phyloP scores from a whole-genome alignment of 2,797 vertebrate species.

The Darevskia nairensis region DNA sequence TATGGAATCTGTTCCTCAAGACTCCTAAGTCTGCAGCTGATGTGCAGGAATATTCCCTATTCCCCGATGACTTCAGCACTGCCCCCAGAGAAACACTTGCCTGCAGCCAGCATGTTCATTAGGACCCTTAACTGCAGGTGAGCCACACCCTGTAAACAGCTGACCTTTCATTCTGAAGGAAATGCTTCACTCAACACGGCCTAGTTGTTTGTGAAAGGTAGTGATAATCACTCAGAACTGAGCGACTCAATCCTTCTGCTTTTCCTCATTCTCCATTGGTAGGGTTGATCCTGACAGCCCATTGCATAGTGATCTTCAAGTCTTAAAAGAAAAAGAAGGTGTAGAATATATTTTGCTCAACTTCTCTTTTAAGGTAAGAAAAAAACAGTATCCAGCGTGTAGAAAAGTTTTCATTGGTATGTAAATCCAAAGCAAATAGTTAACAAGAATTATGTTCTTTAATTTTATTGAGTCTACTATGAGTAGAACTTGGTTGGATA shows the following conservation, averaged over 20 bases:
- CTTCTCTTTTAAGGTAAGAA: conserved; percentile 98
- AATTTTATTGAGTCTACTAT: no score
- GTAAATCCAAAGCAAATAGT: neutral
- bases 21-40: neutral
- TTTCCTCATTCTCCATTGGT: conserved; percentile 50
- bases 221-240: neutral
- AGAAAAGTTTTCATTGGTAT: neutral
- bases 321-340: conserved; percentile 99
- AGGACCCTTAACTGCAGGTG: no score
- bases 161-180: neutral
- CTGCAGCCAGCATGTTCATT: neutral
- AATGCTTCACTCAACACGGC: neutral
- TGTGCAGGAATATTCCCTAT: neutral
- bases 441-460: no score
- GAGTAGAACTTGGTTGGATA: no score
- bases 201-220: neutral
- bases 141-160: no score
- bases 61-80: neutral
- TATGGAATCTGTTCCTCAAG: neutral
- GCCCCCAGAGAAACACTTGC: neutral
- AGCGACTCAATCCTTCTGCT: neutral
- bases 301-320: conserved; percentile 96
- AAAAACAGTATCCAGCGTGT: neutral
- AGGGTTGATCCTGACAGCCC: conserved; percentile 99
- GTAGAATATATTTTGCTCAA: conserved; percentile 99